Evolutionary conservation across 1,140 invertebrate species (phyloP), one percentile per base, ranked within the genome.

Genomic region (Leptopilina clavipes): DNA sequence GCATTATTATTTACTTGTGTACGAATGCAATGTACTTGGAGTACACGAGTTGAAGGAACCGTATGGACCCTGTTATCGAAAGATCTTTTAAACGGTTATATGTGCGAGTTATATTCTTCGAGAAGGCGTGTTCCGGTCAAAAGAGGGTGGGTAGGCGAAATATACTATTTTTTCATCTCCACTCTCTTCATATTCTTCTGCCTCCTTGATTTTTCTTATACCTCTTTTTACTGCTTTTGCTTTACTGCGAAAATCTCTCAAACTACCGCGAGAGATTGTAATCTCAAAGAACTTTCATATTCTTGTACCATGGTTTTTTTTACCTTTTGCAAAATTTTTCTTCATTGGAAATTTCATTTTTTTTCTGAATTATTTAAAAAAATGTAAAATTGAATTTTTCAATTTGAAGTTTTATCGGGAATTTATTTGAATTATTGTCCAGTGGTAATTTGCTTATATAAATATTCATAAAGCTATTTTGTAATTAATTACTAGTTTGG

Each of bases 31-130:
- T 74, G 79, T 74, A 75, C 78, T 80, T 77, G 79, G 73, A 70
- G 71, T 72, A 73, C 74, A 18, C 10, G 74, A 77, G 73, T 77
- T 76, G 76, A 79, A 77, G 76, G 75, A 81, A 84, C 77, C 76
- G 82, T 73, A 76, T 75, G 76, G 73, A 76, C 81, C 79, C 78
- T 76, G 81, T 83, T 85, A 85, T 85, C 84, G 74, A 9, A 31
- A 77, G 71, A 85, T 85, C 84, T 85, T 14, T 40, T 78, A 45
- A 78, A 76, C 81, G 78, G 76, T 81, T 81, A 59, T 74, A 75
- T 75, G 73, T 73, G 80, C 76, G 76, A 52, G n/a, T 76, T 74
- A 54, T 40, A 40, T 45, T 78, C 22, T 59, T 76, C 52, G 76
- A 45, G 71, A 70, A 78, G 78, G 75, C 76, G 76, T 80, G 81